Evolutionary conservation across 1,140 invertebrate genomes (phyloP).

Genomic region (Diploscapter pachys): DNA sequence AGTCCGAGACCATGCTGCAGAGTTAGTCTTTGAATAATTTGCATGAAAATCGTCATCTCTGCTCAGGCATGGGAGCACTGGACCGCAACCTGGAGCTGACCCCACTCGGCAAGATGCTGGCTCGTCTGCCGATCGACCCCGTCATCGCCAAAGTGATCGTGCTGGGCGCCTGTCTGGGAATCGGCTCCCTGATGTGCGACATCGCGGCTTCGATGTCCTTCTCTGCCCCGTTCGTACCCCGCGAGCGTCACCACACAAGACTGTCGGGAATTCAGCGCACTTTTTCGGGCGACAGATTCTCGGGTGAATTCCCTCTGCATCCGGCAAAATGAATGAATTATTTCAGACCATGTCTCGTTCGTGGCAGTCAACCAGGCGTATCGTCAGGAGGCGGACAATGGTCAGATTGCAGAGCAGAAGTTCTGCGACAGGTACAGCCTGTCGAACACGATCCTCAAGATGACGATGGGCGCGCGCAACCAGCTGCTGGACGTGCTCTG

Average conservation of each 20-base stretch:
- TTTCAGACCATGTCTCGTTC: background rate
- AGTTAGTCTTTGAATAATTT: constrained; percentile 45
- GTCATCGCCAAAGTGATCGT: constrained; percentile 64
- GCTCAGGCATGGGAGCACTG: constrained; percentile 62
- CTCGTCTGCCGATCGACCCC: constrained; percentile 63
- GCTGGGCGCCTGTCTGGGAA: constrained; percentile 60
- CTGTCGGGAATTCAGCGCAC: constrained; percentile 74
- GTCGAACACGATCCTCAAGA: constrained; percentile 78
- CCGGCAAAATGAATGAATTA: constrained; percentile 73
- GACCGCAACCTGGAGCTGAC: constrained; percentile 63
- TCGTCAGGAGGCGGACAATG: constrained; percentile 54
- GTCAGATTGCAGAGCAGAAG: constrained; percentile 74
- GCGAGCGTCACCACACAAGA: constrained; percentile 63
- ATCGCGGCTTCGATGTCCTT: constrained; percentile 90
- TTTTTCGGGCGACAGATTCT: constrained; percentile 78
- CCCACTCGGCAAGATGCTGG: constrained; percentile 62
- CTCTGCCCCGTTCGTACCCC: constrained; percentile 70
- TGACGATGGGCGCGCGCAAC: constrained; percentile 75
- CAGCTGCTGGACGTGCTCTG: constrained; percentile 81
- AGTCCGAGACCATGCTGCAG: constrained; percentile 62
- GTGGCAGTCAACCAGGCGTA: constrained; percentile 18
- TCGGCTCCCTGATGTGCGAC: constrained; percentile 60
- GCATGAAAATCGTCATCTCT: background rate
- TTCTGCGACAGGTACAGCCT: constrained; percentile 88
- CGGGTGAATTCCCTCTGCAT: constrained; percentile 90